A percentile compares a stretch with the other conserved stretches of the same genome.
Conservation (phyloP, 2,888 invertebrate genomes). For the Exephanes ischioxanthus region DNA sequence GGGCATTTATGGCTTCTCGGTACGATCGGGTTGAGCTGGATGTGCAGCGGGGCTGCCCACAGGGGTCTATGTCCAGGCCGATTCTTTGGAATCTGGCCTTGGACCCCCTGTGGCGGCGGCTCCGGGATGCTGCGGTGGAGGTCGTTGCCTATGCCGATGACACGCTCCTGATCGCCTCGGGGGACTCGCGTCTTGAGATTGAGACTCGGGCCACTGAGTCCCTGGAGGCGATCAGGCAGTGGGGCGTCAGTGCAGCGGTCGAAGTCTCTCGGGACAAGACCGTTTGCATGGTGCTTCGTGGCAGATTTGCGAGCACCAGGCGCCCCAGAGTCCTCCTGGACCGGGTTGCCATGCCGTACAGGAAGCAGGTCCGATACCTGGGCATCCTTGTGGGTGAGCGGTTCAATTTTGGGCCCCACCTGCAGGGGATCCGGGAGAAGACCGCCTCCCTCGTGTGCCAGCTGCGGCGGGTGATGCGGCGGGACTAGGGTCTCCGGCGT, state of each 20-base stretch:
- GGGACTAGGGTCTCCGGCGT: constrained; percentile 37
- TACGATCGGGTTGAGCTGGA: background rate
- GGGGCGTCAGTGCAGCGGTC: constrained; percentile 12
- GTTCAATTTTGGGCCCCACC: too few relatives aligned
- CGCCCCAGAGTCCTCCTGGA: background rate
- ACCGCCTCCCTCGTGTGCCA: constrained; percentile 31
- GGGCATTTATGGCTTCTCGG: background rate
- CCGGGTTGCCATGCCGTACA: too few relatives aligned
- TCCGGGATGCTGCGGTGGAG: background rate
- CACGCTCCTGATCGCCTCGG: too few relatives aligned
- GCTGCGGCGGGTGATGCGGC: constrained; percentile 36
- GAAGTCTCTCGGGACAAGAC: background rate
- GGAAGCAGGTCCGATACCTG: too few relatives aligned
- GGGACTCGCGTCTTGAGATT: too few relatives aligned
- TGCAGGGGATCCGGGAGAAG: background rate
- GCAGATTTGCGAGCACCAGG: background rate
- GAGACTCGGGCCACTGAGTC: constrained; percentile 9
- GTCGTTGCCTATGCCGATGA: too few relatives aligned
- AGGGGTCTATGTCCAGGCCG: constrained; percentile 15
- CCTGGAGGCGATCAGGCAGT: constrained; percentile 12
- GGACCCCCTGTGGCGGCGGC: constrained; percentile 11
- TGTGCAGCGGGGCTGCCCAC: background rate
- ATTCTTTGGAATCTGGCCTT: constrained; percentile 26
- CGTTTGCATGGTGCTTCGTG: too few relatives aligned
- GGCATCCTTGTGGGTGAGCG: too few relatives aligned